These are phyloP conservation scores for Silurus glanis DNA, from an alignment of 2,113 vertebrate species.

Conservation along the genomic window DNA sequence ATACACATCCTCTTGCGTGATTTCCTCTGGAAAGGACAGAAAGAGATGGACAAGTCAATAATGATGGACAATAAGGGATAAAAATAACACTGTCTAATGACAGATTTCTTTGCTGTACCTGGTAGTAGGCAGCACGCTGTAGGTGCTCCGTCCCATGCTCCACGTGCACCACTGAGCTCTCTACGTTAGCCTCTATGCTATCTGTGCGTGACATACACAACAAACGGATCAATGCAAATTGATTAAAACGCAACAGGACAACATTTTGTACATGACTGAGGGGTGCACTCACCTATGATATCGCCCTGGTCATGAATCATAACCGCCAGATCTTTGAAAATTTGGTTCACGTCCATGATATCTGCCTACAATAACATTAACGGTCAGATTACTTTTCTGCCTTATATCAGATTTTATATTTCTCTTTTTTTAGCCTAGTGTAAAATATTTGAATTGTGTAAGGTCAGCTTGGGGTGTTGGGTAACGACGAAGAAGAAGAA, in stretches of 20 bases:
- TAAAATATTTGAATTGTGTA: conserved; percentile 2
- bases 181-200: conserved; percentile 92
- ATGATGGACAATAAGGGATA: neutral
- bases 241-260: neutral
- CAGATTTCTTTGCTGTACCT: conserved; percentile 68
- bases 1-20: conserved; percentile 94
- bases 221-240: neutral
- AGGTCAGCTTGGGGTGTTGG: neutral
- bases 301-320: conserved; percentile 96
- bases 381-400: neutral
- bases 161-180: conserved; percentile 87
- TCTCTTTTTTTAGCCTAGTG: neutral
- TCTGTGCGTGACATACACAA: conserved; percentile 66
- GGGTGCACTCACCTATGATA: conserved; percentile 81
- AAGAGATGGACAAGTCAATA: neutral
- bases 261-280: neutral
- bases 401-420: neutral
- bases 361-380: conserved; percentile 77
- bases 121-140: conserved; percentile 85
- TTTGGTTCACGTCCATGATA: conserved; percentile 93
- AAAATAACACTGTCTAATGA: too few relatives aligned
- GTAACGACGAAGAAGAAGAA: neutral
- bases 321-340: conserved; percentile 92
- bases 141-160: conserved; percentile 84
- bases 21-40: conserved; percentile 77